Evolutionary conservation across 1,140 invertebrate genomes (phyloP), one percentile per base, ranked within the genome.

Genomic region (Drosophila leontia): DNA sequence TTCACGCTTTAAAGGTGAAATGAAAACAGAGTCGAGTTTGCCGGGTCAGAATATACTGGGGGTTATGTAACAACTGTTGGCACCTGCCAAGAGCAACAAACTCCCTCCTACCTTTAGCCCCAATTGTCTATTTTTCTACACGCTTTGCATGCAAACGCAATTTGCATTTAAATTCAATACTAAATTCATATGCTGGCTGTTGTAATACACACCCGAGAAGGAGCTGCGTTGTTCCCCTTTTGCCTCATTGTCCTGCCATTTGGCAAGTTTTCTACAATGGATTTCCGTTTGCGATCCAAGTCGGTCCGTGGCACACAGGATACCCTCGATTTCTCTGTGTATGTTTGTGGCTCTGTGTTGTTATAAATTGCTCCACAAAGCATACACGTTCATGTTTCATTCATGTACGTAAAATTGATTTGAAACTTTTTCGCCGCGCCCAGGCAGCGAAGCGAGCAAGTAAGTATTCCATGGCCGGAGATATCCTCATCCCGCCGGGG

Each of bases 141-240:
- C 85, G 78, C 51, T 88, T 90, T 84, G 81, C 81, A 88, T 85
- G 85, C 78, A 84, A 85, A 88, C 85, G 85, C 85, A 90, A 88
- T 88, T 88, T 88, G 85, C 85, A 88, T 88, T 88, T 88, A 88
- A 88, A 88, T 88, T 88, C 80, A 88, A 88, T 88, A 88, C 80
- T 83, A 88, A 88, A 88, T 88, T 88, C 85, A 88, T 88, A 88
- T 88, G 85, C 80, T 84, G 74, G 42, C 77, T 90, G 56, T 71
- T 72, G 85, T 90, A 81, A 90, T 90, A 78, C 60, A 88, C 84
- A 88, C 85, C 81, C 51, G 48, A 51, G 62, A 35, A 72, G 35
- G 17, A 15, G 17, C 53, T 26, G 2, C 19, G 53, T 39, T 56
- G 35, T 26, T 56, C 19, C 59, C 51, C 39, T 34, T 65, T 44